Evolutionary conservation across 2,113 vertebrate genomes (phyloP).

Genomic region (Nyctereutes procyonoides): DNA sequence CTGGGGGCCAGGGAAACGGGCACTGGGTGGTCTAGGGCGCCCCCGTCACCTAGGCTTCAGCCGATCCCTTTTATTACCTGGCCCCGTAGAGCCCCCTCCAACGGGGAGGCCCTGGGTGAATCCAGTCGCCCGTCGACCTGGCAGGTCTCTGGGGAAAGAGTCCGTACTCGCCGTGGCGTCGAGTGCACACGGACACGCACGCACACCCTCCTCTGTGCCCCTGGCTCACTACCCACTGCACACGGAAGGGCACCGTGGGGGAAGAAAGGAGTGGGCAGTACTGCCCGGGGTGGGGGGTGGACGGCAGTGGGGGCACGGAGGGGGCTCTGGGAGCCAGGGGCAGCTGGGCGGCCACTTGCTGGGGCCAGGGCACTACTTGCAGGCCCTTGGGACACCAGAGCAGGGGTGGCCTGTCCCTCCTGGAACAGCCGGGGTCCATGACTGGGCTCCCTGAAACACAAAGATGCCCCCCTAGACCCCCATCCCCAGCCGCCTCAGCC

Average conservation of each 20-base stretch:
- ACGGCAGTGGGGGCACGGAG: background rate
- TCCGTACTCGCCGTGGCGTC: fast-evolving
- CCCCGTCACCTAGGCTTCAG: background rate
- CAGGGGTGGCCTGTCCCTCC: background rate
- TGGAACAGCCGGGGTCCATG: fast-evolving
- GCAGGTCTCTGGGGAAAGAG: background rate
- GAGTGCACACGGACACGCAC: background rate
- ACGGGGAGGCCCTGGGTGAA: background rate
- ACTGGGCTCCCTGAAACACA: background rate
- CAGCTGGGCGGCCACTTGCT: background rate
- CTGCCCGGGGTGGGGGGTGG: background rate
- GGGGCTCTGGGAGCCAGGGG: background rate
- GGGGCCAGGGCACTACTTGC: background rate
- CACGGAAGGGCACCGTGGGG: background rate
- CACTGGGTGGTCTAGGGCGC: too few species aligned
- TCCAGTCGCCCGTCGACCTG: background rate
- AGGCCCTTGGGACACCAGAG: background rate
- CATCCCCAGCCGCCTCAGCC: background rate
- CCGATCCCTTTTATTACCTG: background rate
- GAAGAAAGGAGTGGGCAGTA: fast-evolving
- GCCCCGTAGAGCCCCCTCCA: too few species aligned
- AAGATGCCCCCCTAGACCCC: background rate
- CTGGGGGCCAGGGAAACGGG: background rate
- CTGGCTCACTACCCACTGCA: too few species aligned
- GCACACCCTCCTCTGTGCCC: background rate